Conservation (phyloP, 1,140 invertebrate genomes). For the Lepeophtheirus salmonis region DNA sequence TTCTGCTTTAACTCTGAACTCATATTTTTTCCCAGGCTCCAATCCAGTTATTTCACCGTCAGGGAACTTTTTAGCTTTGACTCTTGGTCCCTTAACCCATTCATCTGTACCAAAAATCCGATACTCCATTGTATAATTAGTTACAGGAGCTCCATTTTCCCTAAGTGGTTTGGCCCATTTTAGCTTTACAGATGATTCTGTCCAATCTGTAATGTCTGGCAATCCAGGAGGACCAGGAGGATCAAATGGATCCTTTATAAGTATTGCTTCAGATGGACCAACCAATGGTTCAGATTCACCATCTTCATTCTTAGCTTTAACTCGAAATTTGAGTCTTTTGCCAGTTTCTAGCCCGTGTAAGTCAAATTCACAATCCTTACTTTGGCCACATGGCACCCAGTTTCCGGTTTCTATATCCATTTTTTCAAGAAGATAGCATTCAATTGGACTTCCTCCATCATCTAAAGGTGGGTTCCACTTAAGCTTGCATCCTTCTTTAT, state of each 20-base stretch:
- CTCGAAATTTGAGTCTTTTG: conserved; percentile 82
- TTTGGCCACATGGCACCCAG: conserved; percentile 32
- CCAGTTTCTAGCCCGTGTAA: conserved; percentile 69
- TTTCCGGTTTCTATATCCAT: conserved; percentile 51
- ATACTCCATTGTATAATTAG: conserved; percentile 75
- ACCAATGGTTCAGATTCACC: conserved; percentile 83
- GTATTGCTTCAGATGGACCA: conserved; percentile 50
- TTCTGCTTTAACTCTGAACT: conserved; percentile 79
- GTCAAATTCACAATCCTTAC: conserved; percentile 68
- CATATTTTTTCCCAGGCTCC: conserved; percentile 80
- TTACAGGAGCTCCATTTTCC: conserved; percentile 90
- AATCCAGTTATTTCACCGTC: conserved; percentile 63
- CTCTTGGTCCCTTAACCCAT: conserved; percentile 50
- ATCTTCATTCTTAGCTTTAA: conserved; percentile 84
- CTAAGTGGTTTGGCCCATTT: conserved; percentile 87
- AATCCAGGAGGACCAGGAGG: conserved; percentile 67
- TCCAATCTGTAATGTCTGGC: conserved; percentile 80
- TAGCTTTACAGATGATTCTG: conserved; percentile 73
- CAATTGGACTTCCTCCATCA: conserved; percentile 77
- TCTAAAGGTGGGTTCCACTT: conserved; percentile 89
- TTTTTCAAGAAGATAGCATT: conserved; percentile 76
- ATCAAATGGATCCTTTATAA: conserved; percentile 93
- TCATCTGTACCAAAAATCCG: conserved; percentile 41
- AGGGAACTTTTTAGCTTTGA: conserved; percentile 49
- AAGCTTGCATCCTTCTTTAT: conserved; percentile 83